Evolutionary conservation across 1,140 invertebrate genomes (phyloP), one percentile per base, ranked within the genome.

Genomic region (Drosophila hydei): DNA sequence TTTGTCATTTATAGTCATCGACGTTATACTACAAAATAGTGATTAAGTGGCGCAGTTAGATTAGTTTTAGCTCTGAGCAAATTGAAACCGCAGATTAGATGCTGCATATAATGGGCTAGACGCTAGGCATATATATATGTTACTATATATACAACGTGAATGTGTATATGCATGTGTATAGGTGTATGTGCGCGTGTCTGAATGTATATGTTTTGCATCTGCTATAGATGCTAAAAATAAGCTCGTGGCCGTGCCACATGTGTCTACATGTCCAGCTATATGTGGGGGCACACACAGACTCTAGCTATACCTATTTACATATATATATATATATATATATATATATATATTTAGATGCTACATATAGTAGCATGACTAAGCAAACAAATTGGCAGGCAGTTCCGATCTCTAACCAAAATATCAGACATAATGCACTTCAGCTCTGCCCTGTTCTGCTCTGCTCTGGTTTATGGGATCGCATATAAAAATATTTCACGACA

Each of bases 331-430:
- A 74, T 36, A 69, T 60, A 50, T 48, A 73, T 58, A 42, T 59
- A 42, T 56, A 74, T 36, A 69, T 60, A 50, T 48, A 73, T 58
- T 36, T 59, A 74, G 45, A 47, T 1, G 14, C 40, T 36, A 40
- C 33, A 55, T 64, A 54, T 75, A 65, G 56, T 42, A n/a, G 16
- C 52, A 83, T 87, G 80, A 87, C 72, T 84, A 80, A 87, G 68
- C 80, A 76, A 84, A 85, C 75, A 79, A 84, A 84, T 83, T 83
- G 75, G 79, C 79, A 77, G 75, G 62, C 78, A 59, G 72, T 75
- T 74, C 61, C 42, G 45, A 67, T 62, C 63, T 50, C 63, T 56
- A 56, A 67, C 52, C 40, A 74, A 73, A 75, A 56, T 47, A 47
- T 63, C 59, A 18, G 23, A 19, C 59, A 42, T 71, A 64, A 59